A percentile compares a stretch with the other conserved stretches of the same genome.
Evolutionary conservation across 1,140 invertebrate species (phyloP).

Genomic region (Mercenaria mercenaria): DNA sequence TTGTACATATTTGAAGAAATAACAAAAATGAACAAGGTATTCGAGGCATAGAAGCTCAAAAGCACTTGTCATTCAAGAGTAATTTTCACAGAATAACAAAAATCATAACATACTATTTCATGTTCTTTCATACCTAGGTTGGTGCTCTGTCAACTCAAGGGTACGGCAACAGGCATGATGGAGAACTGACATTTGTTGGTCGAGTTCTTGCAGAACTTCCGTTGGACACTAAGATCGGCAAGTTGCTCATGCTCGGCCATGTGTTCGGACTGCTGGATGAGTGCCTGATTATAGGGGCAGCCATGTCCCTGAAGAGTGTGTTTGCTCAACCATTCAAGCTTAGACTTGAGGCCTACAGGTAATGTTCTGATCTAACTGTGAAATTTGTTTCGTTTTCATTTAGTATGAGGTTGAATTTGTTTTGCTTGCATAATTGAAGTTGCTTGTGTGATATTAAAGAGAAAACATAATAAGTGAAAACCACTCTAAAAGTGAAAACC

Average conservation of each 20-base stretch:
- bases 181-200: slow-evolving; percentile 96
- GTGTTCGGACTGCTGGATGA: slow-evolving; percentile 95
- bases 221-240: slow-evolving; percentile 92
- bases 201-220: slow-evolving; percentile 93
- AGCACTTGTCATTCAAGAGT: too few species aligned
- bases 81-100: too few species aligned
- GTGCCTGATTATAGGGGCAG: slow-evolving; percentile 94
- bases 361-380: slow-evolving; percentile 78
- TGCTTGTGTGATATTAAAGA: too few species aligned
- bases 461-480: too few species aligned
- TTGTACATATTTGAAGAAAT: too few species aligned
- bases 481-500: too few species aligned
- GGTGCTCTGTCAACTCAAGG: slow-evolving; percentile 88
- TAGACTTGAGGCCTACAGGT: slow-evolving; percentile 91
- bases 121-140: slow-evolving; percentile 83
- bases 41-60: too few species aligned
- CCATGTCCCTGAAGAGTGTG: slow-evolving; percentile 93
- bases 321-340: slow-evolving; percentile 92
- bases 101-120: too few species aligned
- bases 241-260: slow-evolving; percentile 95
- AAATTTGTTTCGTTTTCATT: too few species aligned
- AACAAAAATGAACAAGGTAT: too few species aligned
- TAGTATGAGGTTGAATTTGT: too few species aligned
- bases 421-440: too few species aligned
- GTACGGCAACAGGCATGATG: slow-evolving; percentile 89